These are phyloP conservation scores for Amphilophus citrinellus DNA, from an alignment of 2,113 vertebrate species.

Conservation along the genomic window DNA sequence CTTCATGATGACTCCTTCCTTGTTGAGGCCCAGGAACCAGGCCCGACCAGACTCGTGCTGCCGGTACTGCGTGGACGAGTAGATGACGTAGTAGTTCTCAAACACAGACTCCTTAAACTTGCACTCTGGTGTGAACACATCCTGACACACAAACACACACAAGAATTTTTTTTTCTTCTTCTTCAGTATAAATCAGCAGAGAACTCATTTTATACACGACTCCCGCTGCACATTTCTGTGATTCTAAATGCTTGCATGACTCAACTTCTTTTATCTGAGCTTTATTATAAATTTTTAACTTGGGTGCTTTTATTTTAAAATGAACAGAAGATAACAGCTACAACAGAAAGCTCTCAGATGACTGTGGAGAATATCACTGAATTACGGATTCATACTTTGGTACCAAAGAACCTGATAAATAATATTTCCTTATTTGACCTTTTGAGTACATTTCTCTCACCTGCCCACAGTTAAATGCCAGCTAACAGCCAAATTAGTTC, in stretches of 20 bases:
- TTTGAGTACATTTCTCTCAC: neutral
- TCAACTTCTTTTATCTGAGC: neutral
- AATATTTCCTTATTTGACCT: neutral
- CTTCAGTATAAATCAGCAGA: neutral
- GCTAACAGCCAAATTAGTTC: neutral
- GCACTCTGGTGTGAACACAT: conserved; percentile 96
- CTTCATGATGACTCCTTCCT: conserved; percentile 97
- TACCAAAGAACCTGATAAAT: too few relatives aligned
- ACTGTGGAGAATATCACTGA: neutral
- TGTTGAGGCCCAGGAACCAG: conserved; percentile 99
- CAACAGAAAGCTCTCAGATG: neutral
- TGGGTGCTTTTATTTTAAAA: neutral
- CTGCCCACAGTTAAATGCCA: neutral
- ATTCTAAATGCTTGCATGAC: neutral
- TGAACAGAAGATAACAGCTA: neutral
- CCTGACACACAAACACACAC: conserved; percentile 78
- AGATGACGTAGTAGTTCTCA: conserved; percentile 99
- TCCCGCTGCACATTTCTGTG: neutral
- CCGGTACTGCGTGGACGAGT: conserved; percentile 96
- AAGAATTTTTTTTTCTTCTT: neutral
- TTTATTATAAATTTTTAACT: neutral
- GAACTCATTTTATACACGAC: neutral
- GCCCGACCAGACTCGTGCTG: conserved; percentile 97
- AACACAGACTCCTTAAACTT: conserved; percentile 99
- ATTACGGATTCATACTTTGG: too few relatives aligned